These are phyloP conservation scores for Tipula lateralis DNA, from an alignment of 2,888 invertebrate species.

Conservation along the genomic window DNA sequence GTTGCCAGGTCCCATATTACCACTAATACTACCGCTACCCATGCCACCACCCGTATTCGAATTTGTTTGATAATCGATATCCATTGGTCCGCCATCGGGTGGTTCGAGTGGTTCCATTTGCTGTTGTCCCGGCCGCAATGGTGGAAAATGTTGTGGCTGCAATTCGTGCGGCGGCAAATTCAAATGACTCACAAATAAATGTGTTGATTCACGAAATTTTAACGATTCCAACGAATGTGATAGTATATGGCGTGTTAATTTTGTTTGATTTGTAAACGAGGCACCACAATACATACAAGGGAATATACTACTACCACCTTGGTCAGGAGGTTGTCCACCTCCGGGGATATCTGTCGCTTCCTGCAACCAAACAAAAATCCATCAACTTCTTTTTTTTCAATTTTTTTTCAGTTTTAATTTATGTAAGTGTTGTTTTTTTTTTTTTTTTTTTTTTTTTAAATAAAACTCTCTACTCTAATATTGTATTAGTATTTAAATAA, in stretches of 20 bases:
- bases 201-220: constrained; percentile 70
- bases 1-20: constrained; percentile 34
- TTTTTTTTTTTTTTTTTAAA: constrained; percentile 27
- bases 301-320: constrained; percentile 55
- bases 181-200: constrained; percentile 61
- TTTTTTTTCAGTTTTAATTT: constrained; percentile 39
- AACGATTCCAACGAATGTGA: constrained; percentile 83
- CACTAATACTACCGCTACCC: constrained; percentile 42
- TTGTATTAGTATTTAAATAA: constrained; percentile 27
- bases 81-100: constrained; percentile 41
- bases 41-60: constrained; percentile 52
- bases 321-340: constrained; percentile 39
- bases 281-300: constrained; percentile 88
- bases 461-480: constrained; percentile 26
- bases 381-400: constrained; percentile 81
- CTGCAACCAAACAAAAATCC: constrained; percentile 85
- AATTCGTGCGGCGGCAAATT: constrained; percentile 47
- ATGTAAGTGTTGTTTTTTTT: no score
- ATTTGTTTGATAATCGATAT: constrained; percentile 42
- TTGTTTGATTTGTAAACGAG: constrained; percentile 84
- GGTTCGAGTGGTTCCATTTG: constrained; percentile 45
- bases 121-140: constrained; percentile 38
- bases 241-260: constrained; percentile 82
- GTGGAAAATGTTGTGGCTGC: constrained; percentile 45
- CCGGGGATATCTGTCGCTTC: constrained; percentile 70